Percentiles rank a stretch among this genome's conserved stretches.
Conservation (phyloP, 2,113 vertebrate genomes). For the Psilopsiagon aymara region DNA sequence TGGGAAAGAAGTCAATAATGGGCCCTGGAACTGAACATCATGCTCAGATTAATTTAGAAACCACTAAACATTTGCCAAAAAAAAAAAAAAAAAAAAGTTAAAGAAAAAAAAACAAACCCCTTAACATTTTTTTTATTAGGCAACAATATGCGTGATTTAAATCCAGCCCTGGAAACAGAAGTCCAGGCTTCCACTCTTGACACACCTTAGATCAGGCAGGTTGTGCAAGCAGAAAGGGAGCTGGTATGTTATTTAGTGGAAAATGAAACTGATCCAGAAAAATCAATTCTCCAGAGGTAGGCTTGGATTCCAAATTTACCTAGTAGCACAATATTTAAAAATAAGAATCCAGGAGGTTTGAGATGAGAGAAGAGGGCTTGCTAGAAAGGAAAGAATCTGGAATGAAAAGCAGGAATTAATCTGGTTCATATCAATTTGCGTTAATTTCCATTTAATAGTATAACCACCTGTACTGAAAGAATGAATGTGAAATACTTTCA, state of each 20-base stretch:
- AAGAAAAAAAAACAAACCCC: neutral
- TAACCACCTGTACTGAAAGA: slow-evolving; percentile 27
- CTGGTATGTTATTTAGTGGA: slow-evolving; percentile 4
- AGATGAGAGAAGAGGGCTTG: neutral
- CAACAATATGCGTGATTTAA: slow-evolving; percentile 14
- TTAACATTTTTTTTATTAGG: slow-evolving; percentile 11
- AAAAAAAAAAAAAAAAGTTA: neutral
- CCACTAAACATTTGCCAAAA: slow-evolving; percentile 56
- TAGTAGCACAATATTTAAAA: slow-evolving; percentile 34
- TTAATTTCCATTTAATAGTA: slow-evolving; percentile 39
- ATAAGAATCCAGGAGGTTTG: neutral
- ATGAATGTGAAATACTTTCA: neutral
- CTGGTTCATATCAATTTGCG: slow-evolving; percentile 30
- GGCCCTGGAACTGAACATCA: slow-evolving; percentile 60
- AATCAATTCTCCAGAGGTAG: neutral
- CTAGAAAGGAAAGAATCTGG: neutral
- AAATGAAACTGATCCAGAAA: slow-evolving; percentile 49
- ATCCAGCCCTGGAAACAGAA: slow-evolving; percentile 54
- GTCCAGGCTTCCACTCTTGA: slow-evolving; percentile 20
- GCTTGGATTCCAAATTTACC: slow-evolving; percentile 26
- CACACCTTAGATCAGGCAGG: slow-evolving; percentile 3
- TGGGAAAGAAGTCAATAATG: slow-evolving; percentile 72
- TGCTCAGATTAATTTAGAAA: slow-evolving; percentile 74
- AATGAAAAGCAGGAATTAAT: slow-evolving; percentile 16
- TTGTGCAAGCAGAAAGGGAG: slow-evolving; percentile 2